phyloP scores from a whole-genome alignment of 2,797 vertebrate species.

The Loris lydekkerianus region DNA sequence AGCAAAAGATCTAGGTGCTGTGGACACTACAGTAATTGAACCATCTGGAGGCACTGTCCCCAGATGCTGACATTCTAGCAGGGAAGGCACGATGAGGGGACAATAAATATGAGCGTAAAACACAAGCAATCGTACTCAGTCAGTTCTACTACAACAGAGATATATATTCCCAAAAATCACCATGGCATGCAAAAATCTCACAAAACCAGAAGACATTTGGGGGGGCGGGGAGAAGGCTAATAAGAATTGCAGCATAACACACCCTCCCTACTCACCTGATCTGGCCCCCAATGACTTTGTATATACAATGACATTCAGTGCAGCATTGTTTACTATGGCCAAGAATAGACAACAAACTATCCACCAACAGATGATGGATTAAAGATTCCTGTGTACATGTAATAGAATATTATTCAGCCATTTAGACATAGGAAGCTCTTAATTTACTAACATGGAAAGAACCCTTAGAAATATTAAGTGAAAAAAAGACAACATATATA shows the following conservation, averaged over 20 bases:
- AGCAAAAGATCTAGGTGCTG: not conserved
- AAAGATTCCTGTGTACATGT: not conserved
- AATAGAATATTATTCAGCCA: not conserved
- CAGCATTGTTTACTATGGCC: not conserved
- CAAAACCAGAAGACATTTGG: not conserved
- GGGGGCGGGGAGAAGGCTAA: not conserved
- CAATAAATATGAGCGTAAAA: not conserved
- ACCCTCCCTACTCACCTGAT: too few relatives aligned
- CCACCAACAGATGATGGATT: not conserved
- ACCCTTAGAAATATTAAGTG: conserved; percentile 27
- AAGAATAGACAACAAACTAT: not conserved
- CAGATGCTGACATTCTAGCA: not conserved
- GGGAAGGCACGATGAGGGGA: not conserved
- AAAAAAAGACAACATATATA: not conserved
- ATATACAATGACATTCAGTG: not conserved
- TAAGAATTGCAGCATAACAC: not conserved
- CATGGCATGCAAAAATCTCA: not conserved
- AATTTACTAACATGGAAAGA: conserved; percentile 2
- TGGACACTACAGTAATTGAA: not conserved
- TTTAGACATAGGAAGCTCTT: not conserved
- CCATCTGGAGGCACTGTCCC: not conserved
- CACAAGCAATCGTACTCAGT: not conserved
- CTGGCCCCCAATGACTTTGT: too few relatives aligned
- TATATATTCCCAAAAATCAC: not conserved
- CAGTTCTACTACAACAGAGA: not conserved